phyloP scores from a whole-genome alignment of 2,113 vertebrate genomes.

The Phylloscopus whistleri region DNA sequence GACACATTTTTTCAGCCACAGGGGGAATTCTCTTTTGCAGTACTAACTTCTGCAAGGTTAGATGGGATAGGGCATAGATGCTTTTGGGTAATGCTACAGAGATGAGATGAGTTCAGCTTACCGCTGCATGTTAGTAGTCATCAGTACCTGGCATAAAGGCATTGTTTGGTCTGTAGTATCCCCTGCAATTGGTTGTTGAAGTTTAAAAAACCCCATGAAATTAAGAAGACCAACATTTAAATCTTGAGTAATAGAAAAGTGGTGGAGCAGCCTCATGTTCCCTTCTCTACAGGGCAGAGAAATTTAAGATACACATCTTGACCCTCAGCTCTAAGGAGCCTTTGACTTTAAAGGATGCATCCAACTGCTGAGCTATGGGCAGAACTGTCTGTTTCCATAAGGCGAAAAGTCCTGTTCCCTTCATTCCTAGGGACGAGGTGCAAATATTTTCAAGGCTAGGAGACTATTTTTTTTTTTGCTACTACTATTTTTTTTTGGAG shows the following conservation, averaged over 20 bases:
- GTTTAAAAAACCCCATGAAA: not conserved
- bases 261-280: not conserved
- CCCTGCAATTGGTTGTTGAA: not conserved
- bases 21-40: not conserved
- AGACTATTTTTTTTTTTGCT: not conserved
- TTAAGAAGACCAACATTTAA: not conserved
- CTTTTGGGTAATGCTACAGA: not conserved
- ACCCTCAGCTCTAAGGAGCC: not conserved
- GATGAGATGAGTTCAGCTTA: not conserved
- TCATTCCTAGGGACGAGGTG: not conserved
- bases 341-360: not conserved
- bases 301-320: not conserved
- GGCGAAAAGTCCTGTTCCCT: not conserved
- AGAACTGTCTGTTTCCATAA: not conserved
- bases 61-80: not conserved
- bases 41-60: not conserved
- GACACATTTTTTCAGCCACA: not conserved
- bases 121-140: not conserved
- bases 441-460: not conserved
- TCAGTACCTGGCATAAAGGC: not conserved
- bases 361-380: not conserved
- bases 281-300: accelerated
- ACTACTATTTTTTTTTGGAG: too few species aligned
- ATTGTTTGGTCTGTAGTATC: not conserved
- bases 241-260: not conserved